Conservation (phyloP, 2,888 invertebrate species). For the Malthinus seriepunctatus region DNA sequence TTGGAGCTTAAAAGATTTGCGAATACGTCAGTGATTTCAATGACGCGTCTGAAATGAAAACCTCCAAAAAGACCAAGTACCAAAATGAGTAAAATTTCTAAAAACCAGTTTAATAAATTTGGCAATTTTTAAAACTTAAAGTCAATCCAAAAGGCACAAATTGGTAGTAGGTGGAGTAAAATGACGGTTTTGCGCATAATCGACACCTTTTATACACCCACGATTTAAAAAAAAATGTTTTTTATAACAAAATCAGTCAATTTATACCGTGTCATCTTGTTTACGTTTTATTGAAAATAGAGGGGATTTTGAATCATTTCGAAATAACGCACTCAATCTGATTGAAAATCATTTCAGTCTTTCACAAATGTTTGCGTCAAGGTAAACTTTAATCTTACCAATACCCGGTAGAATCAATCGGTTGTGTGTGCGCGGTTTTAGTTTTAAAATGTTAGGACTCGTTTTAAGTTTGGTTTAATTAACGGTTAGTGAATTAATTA, state of each 20-base stretch:
- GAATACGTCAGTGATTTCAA: conserved; percentile 4
- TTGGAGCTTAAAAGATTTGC: too few relatives aligned
- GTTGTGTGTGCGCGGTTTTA: neutral
- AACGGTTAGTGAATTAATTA: too few relatives aligned
- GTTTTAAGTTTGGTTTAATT: too few relatives aligned
- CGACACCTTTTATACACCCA: conserved; percentile 44
- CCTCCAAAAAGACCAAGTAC: too few relatives aligned
- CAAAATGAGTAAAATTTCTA: too few relatives aligned
- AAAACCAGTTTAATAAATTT: too few relatives aligned
- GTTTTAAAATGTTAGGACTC: neutral
- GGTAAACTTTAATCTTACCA: conserved; percentile 10
- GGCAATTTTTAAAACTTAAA: too few relatives aligned
- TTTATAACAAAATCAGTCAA: conserved; percentile 18
- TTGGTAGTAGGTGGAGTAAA: conserved; percentile 39
- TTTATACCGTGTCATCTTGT: conserved; percentile 15
- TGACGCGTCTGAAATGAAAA: conserved; percentile 1
- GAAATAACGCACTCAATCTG: conserved; percentile 16
- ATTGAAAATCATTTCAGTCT: conserved; percentile 23
- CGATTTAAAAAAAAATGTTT: too few relatives aligned
- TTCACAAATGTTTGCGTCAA: conserved; percentile 15
- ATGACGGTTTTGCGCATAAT: conserved; percentile 53
- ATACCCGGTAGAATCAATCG: neutral
- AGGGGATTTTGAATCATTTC: neutral
- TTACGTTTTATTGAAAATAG: conserved; percentile 11
- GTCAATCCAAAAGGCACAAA: too few relatives aligned